A percentile compares a stretch with the other conserved stretches of the same genome.
Conservation (phyloP, 2,113 vertebrate genomes). For the Progne subis region DNA sequence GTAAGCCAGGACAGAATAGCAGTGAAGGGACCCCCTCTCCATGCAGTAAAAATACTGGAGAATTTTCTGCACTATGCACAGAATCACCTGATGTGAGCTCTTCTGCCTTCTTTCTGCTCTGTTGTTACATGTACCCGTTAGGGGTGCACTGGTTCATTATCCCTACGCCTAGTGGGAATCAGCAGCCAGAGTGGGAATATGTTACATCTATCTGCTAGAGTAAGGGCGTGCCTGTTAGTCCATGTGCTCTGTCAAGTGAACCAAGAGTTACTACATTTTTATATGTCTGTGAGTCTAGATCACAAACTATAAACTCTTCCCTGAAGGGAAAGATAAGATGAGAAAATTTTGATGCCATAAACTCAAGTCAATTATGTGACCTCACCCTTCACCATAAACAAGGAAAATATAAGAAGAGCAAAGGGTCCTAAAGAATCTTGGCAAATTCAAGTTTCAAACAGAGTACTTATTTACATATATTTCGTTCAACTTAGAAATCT, state of each 20-base stretch:
- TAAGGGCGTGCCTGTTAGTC: neutral
- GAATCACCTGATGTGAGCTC: neutral
- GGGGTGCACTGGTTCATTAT: neutral
- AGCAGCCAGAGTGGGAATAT: neutral
- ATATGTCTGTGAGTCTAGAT: neutral
- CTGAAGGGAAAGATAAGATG: conserved; percentile 35
- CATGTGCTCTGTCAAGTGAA: neutral
- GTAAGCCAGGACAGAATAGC: neutral
- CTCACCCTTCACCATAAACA: neutral
- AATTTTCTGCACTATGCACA: neutral
- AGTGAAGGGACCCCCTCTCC: neutral
- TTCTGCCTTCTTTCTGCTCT: neutral
- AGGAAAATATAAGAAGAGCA: neutral
- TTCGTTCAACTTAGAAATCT: neutral
- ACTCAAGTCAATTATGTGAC: neutral
- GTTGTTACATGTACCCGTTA: rapidly evolving
- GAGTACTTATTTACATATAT: neutral
- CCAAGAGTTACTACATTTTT: neutral
- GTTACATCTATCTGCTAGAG: neutral
- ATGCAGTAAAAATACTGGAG: neutral
- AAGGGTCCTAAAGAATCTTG: neutral
- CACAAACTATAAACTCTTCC: conserved; percentile 17
- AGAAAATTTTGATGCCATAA: neutral
- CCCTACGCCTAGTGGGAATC: neutral
- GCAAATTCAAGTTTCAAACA: neutral